Evolutionary conservation across 2,888 invertebrate genomes (phyloP).

Genomic region (Hipparchia semele): DNA sequence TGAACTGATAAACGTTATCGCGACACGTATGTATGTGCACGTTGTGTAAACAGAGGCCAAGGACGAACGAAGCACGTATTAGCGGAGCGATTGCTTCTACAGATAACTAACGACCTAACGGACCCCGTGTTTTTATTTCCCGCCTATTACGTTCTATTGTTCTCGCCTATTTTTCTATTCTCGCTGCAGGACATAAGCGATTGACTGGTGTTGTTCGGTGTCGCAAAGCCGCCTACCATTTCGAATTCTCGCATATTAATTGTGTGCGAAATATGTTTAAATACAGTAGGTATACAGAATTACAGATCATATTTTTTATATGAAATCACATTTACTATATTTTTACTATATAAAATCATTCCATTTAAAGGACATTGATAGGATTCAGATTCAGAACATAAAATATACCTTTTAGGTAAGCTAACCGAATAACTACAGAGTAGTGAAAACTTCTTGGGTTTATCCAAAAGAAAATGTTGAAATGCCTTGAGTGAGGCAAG

Average conservation of each 20-base stretch:
- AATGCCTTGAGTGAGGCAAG: too few relatives aligned
- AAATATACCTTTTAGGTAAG: too few relatives aligned
- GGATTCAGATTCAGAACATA: too few relatives aligned
- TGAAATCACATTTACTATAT: too few relatives aligned
- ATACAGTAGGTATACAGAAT: too few relatives aligned
- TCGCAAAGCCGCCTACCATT: constrained; percentile 1
- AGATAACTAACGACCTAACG: constrained; percentile 47
- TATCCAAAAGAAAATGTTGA: too few relatives aligned
- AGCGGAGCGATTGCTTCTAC: constrained; percentile 50
- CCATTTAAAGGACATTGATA: too few relatives aligned
- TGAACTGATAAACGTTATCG: constrained; percentile 43
- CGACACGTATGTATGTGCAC: constrained; percentile 35
- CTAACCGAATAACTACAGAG: too few relatives aligned
- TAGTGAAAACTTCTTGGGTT: too few relatives aligned
- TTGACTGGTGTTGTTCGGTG: neutral
- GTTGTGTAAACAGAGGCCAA: constrained; percentile 54
- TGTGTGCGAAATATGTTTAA: neutral
- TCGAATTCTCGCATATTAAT: constrained; percentile 14
- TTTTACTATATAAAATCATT: too few relatives aligned
- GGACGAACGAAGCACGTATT: constrained; percentile 57
- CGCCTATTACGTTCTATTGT: constrained; percentile 27
- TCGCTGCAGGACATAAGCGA: constrained; percentile 18
- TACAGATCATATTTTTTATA: too few relatives aligned
- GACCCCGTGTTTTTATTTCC: constrained; percentile 42
- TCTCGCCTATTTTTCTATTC: constrained; percentile 19